phyloP scores from a whole-genome alignment of 2,113 vertebrate species.

The Carettochelys insculpta region DNA sequence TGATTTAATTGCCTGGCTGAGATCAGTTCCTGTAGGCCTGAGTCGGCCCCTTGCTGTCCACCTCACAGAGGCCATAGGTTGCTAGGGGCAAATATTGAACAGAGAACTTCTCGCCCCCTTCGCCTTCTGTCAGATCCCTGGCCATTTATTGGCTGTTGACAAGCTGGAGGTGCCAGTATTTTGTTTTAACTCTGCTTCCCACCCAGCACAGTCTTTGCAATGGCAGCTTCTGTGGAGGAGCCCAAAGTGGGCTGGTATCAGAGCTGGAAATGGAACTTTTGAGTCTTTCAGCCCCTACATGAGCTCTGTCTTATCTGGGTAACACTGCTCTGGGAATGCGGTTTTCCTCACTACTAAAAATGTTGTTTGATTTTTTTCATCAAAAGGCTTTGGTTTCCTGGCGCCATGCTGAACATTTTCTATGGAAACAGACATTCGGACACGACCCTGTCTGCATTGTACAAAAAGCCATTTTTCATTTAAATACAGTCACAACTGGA shows the following conservation, averaged over 20 bases:
- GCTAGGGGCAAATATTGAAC: neutral
- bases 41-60: neutral
- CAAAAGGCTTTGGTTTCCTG: neutral
- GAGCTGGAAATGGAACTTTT: neutral
- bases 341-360: neutral
- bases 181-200: neutral
- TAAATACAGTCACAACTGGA: neutral
- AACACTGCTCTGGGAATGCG: neutral
- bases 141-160: neutral
- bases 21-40: neutral
- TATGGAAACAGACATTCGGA: neutral
- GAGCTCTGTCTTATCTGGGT: neutral
- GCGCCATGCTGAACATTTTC: neutral
- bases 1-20: neutral
- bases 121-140: neutral
- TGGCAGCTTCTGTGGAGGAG: neutral
- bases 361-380: neutral
- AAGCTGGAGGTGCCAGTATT: neutral
- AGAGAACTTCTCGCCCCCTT: neutral
- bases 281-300: neutral
- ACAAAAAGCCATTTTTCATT: neutral
- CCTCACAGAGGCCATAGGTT: neutral
- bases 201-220: neutral
- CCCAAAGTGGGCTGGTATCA: neutral
- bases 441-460: neutral